Evolutionary conservation across 2,888 invertebrate genomes (phyloP), one percentile per base, ranked within the genome.

Genomic region (Brenthis daphne): DNA sequence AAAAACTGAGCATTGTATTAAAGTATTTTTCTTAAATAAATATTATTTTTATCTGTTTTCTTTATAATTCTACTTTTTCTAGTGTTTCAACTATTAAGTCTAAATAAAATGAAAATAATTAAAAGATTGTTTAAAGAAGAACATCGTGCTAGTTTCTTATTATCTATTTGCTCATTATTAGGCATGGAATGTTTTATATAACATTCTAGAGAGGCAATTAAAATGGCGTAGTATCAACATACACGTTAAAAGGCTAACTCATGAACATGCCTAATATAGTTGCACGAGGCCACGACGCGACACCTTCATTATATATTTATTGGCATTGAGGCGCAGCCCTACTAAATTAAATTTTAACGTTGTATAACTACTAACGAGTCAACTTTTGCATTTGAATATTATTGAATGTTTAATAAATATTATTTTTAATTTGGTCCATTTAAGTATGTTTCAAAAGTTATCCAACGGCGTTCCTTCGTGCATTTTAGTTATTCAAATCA

Each of bases 181-280:
- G 79, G 71, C 73, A 71, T 73, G 82, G 82, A 85, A 87, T 86
- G 84, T 82, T 81, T 79, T 82, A 84, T 86, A 85, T 85, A 87
- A 85, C 85, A 86, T 85, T 85, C 82, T 77, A 79, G 80, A 76
- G 76, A 66, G 77, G 85, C 86, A 86, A 88, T 90, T 88, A 88
- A 87, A 87, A 82, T 79, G 77, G 79, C 81, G 71, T 76, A 77
- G 73, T 77, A 48, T 20, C n/a, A 60, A 79, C 73, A 77, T 77
- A 75, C 79, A 78, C 76, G 76, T 74, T 78, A 78, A 77, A 78
- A 80, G 78, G 74, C 65, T 65, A 73, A 71, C 66, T 69, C 73
- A 67, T 63, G 71, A 75, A 77, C 82, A 85, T 79, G 82, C 83
- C 84, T 82, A 85, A 87, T 89, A 90, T 90, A 90, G 86, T 86